Base-by-base conservation (phyloP, 2,888 invertebrate species). In the Drosophila ezoana region DNA sequence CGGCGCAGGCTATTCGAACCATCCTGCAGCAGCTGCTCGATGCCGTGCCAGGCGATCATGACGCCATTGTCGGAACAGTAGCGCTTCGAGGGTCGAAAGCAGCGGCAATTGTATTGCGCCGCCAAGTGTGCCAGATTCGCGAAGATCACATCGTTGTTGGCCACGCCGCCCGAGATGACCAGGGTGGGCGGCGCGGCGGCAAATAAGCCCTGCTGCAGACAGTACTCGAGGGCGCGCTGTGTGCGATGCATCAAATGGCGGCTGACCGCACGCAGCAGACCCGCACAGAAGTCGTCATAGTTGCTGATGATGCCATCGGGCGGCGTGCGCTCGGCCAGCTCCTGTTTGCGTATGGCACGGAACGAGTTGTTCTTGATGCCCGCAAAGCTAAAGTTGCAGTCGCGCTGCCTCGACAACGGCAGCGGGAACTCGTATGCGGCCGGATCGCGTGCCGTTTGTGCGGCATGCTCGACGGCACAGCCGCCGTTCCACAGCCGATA, bases 31-130 rank as follows among this genome's bases (percentile, higher is more conserved):
- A 91, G 60, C 47, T 95, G 96, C 92, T 99, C 98, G 54, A 98
- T 93, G 9, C 98, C 99, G 93, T 98, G 98, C 98, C 99, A 99
- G 16, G 99, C 99, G 84, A 99, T 97, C 99, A 99, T 99, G 35
- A 98, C 94, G 8, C 99, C 99, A 94, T 99, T 99, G 91, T 99
- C 99, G 0, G 98, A 98, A 91, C 99, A 99, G 10, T 98, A 94
- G 88, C 94, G 94, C 20, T 96, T 95, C 3, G 97, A 96, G 13
- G 99, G 98, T 62, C 96, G 94, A 60, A 94, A 93, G 4, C 97
- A 93, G 87, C 93, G 93, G 84, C 95, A 97, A 1, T 93, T 94
- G 84, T 94, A 93, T 79, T 94, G 93, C 14, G 93, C 88, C 78
- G 97, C 96, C 71, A 98, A 91, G 49, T 95, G 92, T 85, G 94